A percentile compares a stretch with the other conserved stretches of the same genome.
Evolutionary conservation across 2,888 invertebrate species (phyloP).

Genomic region (Caenorhabditis sp.): DNA sequence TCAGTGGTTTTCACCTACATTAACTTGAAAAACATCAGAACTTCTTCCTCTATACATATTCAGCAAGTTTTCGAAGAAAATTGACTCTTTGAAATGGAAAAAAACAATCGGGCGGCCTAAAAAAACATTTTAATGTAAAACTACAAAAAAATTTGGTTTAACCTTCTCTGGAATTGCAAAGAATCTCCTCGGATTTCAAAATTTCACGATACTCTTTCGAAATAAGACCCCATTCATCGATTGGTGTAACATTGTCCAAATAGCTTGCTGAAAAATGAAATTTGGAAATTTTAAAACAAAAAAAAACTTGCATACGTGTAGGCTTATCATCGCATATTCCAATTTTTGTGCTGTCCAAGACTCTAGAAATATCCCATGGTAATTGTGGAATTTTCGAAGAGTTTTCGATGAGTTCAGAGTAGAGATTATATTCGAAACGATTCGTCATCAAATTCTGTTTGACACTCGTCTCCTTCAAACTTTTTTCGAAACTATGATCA

Average conservation of each 20-base stretch:
- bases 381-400: constrained; percentile 14
- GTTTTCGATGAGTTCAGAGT: constrained; percentile 16
- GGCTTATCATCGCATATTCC: constrained; percentile 5
- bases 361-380: constrained; percentile 27
- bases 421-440: constrained; percentile 8
- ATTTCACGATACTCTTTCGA: constrained; percentile 21
- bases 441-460: constrained; percentile 20
- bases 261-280: constrained; percentile 16
- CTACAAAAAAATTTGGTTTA: constrained; percentile 1
- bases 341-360: constrained; percentile 3
- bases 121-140: neutral
- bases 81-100: constrained; percentile 6
- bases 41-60: constrained; percentile 32
- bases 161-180: constrained; percentile 16
- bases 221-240: constrained; percentile 31
- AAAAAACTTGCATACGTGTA: constrained; percentile 1
- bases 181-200: constrained; percentile 20
- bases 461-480: constrained; percentile 14
- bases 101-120: constrained; percentile 14
- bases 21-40: constrained; percentile 25
- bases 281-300: too few relatives aligned
- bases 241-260: neutral
- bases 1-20: constrained; percentile 1
- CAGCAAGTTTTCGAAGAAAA: constrained; percentile 16
- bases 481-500: constrained; percentile 13